Base-by-base conservation (phyloP, 2,113 vertebrate species). In the Ancistrus triradiatus region DNA sequence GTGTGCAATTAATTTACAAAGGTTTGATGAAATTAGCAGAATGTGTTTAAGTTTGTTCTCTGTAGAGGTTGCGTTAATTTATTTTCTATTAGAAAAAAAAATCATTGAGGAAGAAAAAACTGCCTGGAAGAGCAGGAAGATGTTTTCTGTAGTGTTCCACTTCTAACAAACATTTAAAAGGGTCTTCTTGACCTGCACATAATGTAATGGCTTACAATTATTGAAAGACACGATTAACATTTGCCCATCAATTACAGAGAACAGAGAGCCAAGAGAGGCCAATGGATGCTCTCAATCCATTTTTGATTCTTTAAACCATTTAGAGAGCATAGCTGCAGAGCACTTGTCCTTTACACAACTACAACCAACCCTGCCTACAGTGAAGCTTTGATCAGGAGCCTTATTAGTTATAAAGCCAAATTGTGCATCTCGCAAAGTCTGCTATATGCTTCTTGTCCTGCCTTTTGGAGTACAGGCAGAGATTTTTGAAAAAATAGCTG, bases 301-400 rank as follows among this genome's bases (percentile, higher is more conserved):
- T 79, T 75, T 85, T 83, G 81, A 84, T 83, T 14, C 80, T 78
- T 81, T 68, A 64, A 85, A 81, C 80, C 80, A 82, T 86, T 86
- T 83, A 64, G 73, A 70, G 64, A 79, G 80, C 49, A 52, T 51
- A 71, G 66, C 74, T 81, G 57, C 72, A 83, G 81, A 81, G 81
- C 77, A 82, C 84, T 87, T 79, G 78, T 80, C 78, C 50, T 31
- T 72, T 28, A 57, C 46, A 35, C 27, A 27, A 66, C 51, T 68
- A 44, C 57, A 61, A 63, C 68, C 71, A 76, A 73, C 65, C 84
- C 72, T 76, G 75, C 82, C 78, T 80, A 79, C 78, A 75, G 72
- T 68, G 71, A 77, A 80, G 78, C 85, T 89, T 88, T 87, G 84
- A 88, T 87, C 81, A 86, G 70, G 25, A 55, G 69, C 68, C 83